phyloP scores from a whole-genome alignment of 2,888 invertebrate genomes.

The Anthoptus insignis region DNA sequence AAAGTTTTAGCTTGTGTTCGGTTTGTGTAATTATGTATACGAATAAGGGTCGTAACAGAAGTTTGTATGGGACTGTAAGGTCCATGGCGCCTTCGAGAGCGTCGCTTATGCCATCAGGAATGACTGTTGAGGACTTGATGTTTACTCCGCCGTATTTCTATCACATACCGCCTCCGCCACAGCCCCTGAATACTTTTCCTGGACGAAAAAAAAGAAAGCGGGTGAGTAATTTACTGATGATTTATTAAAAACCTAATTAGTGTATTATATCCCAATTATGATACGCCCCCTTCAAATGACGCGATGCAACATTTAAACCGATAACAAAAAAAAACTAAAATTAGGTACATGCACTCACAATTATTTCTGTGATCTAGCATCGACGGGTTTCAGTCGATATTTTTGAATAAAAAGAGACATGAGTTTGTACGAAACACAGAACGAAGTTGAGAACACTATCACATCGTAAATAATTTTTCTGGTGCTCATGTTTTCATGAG shows the following conservation, averaged over 20 bases:
- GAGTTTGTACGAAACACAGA: constrained; percentile 60
- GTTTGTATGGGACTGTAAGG: constrained; percentile 78
- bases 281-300: no score
- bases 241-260: no score
- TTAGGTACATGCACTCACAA: neutral
- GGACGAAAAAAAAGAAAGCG: constrained; percentile 79
- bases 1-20: constrained; percentile 36
- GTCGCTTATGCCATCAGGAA: constrained; percentile 63
- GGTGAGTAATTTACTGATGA: constrained; percentile 57
- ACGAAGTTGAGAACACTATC: constrained; percentile 62
- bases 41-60: constrained; percentile 68
- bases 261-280: no score
- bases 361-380: constrained; percentile 16
- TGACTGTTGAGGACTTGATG: constrained; percentile 67
- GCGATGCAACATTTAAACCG: no score
- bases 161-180: constrained; percentile 77
- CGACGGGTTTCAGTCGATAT: constrained; percentile 52
- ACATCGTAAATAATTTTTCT: constrained; percentile 57
- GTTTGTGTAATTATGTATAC: constrained; percentile 67
- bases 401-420: constrained; percentile 61
- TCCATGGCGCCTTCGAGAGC: constrained; percentile 70
- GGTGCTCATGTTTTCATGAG: constrained; percentile 12
- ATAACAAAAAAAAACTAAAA: neutral
- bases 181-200: constrained; percentile 78
- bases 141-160: constrained; percentile 78